Evolutionary conservation across 2,797 vertebrate genomes (phyloP), one percentile per base, ranked within the genome.

Genomic region (Eurystomus glaucurus): DNA sequence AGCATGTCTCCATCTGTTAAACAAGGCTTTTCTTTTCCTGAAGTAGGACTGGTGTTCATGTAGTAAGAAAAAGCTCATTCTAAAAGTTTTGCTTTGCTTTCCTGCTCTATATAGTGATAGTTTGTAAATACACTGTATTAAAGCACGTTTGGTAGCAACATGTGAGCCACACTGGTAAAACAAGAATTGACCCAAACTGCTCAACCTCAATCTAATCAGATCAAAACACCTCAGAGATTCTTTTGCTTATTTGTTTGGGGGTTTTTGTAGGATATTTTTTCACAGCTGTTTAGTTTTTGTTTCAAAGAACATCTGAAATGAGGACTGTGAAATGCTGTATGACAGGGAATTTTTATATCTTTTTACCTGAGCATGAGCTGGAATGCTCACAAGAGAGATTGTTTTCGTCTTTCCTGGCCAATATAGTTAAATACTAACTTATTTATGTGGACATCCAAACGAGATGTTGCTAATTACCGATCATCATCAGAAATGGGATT

Each of bases 21-120:
- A 96, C 88, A 97, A 74, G 60, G 18, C 85, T 88, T 93, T 96
- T 97, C 69, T 97, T 90, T 37, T 94, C 72, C 66, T 86, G 55
- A 75, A 88, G 69, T 82, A 65, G 43, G 39, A 48, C 69, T 90
- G 46, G 58, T 54, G 52, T 69, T 39, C n/a, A 41, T 61, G 28
- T 57, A 90, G 57, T 25, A 94, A 90, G 85, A 95, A 94, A 83
- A 95, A 84, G 74, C 58, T 90, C 85, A 76, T 93, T 95, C 80
- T 92, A 86, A 72, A 57, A 77, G 46, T n/a, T 95, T 88, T 83
- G 81, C 58, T 92, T 93, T 82, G 58, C 11, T 86, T 92, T 87
- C 68, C 61, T 94, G 33, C 74, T 95, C 61, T 75, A 37, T 60
- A 52, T 33, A 80, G 28, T 3, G 4, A 74, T 15, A 84, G 46